These are phyloP conservation scores for Pipa parva DNA, from an alignment of 2,113 vertebrate genomes.

Conservation along the genomic window DNA sequence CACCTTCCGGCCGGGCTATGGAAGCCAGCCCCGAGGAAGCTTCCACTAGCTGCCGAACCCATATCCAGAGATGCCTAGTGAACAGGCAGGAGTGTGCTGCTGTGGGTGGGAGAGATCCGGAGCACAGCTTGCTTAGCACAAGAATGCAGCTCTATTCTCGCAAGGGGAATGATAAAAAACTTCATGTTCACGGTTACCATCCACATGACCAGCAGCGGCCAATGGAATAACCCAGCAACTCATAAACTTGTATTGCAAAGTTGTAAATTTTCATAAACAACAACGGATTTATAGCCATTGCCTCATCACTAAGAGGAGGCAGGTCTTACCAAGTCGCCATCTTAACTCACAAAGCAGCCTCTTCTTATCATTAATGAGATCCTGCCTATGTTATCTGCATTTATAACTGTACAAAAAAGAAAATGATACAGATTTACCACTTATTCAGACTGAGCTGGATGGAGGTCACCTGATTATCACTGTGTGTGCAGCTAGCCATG, in stretches of 20 bases:
- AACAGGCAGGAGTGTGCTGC: constrained; percentile 62
- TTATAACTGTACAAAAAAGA: too few species aligned
- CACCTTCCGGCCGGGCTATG: constrained; percentile 62
- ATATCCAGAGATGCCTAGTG: constrained; percentile 57
- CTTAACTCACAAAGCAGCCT: constrained; percentile 72
- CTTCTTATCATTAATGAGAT: background rate
- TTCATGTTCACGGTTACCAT: constrained; percentile 93
- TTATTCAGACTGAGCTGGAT: too few species aligned
- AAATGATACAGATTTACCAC: too few species aligned
- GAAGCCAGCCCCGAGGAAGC: constrained; percentile 55
- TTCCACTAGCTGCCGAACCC: constrained; percentile 50
- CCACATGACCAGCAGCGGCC: constrained; percentile 87
- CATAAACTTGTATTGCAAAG: constrained; percentile 97
- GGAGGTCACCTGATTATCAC: too few species aligned
- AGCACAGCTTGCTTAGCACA: constrained; percentile 80
- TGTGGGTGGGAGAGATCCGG: constrained; percentile 62
- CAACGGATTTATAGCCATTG: constrained; percentile 97
- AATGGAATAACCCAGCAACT: constrained; percentile 83
- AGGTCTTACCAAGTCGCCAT: constrained; percentile 92
- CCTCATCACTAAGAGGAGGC: constrained; percentile 80
- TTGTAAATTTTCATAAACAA: constrained; percentile 99
- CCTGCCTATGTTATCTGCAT: background rate
- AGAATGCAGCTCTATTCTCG: constrained; percentile 91
- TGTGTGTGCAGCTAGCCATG: too few species aligned
- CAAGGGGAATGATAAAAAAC: constrained; percentile 98